Evolutionary conservation across 2,888 invertebrate genomes (phyloP).

Genomic region (Didymodactylos carnosus): DNA sequence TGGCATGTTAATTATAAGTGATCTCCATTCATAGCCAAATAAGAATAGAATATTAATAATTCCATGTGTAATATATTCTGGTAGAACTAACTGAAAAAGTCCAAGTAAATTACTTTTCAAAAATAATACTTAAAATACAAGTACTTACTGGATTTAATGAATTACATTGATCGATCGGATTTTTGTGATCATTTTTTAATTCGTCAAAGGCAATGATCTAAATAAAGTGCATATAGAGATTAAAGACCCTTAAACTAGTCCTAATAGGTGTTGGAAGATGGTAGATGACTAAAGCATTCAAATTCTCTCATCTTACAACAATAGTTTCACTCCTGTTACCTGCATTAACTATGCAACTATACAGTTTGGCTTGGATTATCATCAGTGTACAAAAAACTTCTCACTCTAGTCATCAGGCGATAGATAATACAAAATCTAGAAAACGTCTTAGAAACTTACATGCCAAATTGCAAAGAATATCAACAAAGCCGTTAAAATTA

Average conservation of each 20-base stretch:
- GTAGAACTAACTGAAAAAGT: slow-evolving; percentile 63
- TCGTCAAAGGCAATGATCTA: slow-evolving; percentile 93
- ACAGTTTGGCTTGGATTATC: too few species aligned
- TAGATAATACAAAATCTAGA: not conserved
- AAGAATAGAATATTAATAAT: slow-evolving; percentile 74
- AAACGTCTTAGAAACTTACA: slow-evolving; percentile 37
- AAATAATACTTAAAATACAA: not conserved
- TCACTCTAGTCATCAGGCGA: not conserved
- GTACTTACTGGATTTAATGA: slow-evolving; percentile 80
- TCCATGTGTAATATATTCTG: slow-evolving; percentile 78
- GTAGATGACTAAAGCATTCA: too few species aligned
- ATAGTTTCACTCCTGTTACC: too few species aligned
- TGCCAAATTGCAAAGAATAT: slow-evolving; percentile 92
- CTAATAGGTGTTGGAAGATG: too few species aligned
- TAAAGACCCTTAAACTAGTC: too few species aligned
- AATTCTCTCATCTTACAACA: too few species aligned
- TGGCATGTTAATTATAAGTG: slow-evolving; percentile 41
- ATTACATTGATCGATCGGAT: slow-evolving; percentile 95
- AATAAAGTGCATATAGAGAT: too few species aligned
- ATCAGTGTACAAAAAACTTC: too few species aligned
- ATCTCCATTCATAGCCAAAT: slow-evolving; percentile 62
- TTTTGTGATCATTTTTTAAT: slow-evolving; percentile 94
- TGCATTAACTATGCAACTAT: not conserved
- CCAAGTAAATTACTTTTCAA: slow-evolving; percentile 9
- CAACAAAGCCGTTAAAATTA: slow-evolving; percentile 76